These are phyloP conservation scores for Philaethria dido DNA, from an alignment of 2,888 invertebrate genomes.

Conservation along the genomic window DNA sequence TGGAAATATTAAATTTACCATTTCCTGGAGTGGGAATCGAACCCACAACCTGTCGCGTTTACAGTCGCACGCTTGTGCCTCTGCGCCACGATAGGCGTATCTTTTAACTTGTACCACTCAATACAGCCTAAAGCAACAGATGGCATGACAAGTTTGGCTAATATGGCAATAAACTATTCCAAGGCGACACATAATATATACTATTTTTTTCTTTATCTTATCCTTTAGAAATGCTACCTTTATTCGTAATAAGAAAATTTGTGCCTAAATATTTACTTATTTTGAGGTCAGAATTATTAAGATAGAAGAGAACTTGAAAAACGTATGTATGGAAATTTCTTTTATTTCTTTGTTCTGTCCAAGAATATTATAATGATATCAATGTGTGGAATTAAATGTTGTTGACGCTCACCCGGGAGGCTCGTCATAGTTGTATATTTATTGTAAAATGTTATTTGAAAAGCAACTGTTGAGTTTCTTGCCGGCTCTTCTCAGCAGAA, in stretches of 20 bases:
- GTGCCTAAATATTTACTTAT: background rate
- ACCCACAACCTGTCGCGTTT: no score
- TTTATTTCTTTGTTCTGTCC: background rate
- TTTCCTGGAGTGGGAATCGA: no score
- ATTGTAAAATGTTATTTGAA: no score
- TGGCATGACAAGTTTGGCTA: slow-evolving; percentile 53
- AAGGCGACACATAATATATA: background rate
- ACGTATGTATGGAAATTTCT: background rate
- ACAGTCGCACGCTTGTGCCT: no score
- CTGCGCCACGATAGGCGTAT: no score
- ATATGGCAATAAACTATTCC: slow-evolving; percentile 36
- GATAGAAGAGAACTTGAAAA: background rate
- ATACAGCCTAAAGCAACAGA: slow-evolving; percentile 57
- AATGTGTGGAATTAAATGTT: no score
- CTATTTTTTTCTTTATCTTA: background rate
- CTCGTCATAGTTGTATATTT: no score
- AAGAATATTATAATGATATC: no score
- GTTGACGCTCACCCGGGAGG: no score
- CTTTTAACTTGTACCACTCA: slow-evolving; percentile 35
- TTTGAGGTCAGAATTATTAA: background rate
- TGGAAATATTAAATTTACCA: no score
- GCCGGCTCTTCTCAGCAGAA: no score
- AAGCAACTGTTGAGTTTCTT: no score
- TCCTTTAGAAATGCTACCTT: background rate
- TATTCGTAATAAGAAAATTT: background rate